A percentile compares a stretch with the other conserved stretches of the same genome.
phyloP scores from a whole-genome alignment of 2,797 vertebrate genomes.

The Columba guinea region DNA sequence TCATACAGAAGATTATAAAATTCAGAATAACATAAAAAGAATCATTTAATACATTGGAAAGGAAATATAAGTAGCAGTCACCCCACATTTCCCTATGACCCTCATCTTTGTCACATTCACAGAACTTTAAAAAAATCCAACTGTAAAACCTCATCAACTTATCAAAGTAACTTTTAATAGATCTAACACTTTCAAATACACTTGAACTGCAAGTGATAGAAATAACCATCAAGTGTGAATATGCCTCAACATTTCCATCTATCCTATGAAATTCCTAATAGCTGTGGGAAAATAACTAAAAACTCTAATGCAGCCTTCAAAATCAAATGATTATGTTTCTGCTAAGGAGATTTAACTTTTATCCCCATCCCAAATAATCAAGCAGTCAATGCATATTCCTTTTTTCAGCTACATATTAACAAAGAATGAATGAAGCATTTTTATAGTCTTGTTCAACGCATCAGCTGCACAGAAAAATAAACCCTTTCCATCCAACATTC shows the following conservation, averaged over 20 bases:
- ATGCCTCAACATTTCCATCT: not conserved
- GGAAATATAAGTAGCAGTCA: not conserved
- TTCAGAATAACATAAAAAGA: not conserved
- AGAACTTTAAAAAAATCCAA: not conserved
- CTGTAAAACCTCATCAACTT: not conserved
- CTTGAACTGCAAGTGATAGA: not conserved
- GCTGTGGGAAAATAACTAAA: not conserved
- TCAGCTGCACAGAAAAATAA: not conserved
- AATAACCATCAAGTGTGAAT: not conserved
- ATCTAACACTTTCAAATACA: not conserved
- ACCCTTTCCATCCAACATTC: not conserved
- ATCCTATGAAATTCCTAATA: not conserved
- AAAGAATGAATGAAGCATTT: not conserved
- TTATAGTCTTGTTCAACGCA: not conserved
- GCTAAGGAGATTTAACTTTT: not conserved
- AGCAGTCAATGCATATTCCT: not conserved
- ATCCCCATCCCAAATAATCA: not conserved
- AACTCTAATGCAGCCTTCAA: not conserved
- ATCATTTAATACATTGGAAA: not conserved
- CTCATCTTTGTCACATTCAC: not conserved
- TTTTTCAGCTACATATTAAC: not conserved
- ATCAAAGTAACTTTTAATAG: not conserved
- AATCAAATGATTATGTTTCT: not conserved
- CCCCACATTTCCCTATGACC: not conserved
- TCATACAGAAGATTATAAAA: not conserved